A percentile compares a stretch with the other conserved stretches of the same genome.
phyloP scores from a whole-genome alignment of 2,113 vertebrate genomes.

The Notechis scutatus region DNA sequence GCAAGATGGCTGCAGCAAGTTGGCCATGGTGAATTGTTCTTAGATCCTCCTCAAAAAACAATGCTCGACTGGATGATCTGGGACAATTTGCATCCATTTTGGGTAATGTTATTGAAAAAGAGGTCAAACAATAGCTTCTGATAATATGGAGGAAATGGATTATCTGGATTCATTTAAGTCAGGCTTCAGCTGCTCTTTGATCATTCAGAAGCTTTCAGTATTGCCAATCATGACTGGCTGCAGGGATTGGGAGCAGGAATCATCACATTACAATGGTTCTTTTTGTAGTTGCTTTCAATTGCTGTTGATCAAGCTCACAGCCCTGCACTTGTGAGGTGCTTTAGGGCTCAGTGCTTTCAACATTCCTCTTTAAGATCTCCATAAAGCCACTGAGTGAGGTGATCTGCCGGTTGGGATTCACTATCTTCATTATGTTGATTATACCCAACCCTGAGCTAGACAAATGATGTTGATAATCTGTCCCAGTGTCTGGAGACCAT shows the following conservation, averaged over 20 bases:
- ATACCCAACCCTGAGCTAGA: not conserved
- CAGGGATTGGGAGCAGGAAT: not conserved
- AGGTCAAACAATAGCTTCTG: not conserved
- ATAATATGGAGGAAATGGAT: not conserved
- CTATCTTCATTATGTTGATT: not conserved
- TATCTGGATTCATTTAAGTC: not conserved
- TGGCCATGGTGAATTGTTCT: no score
- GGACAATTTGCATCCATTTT: not conserved
- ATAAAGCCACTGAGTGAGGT: not conserved
- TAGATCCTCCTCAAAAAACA: no score
- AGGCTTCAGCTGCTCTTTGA: not conserved
- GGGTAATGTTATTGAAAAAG: not conserved
- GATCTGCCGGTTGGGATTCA: not conserved
- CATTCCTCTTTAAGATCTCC: not conserved
- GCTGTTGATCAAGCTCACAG: not conserved
- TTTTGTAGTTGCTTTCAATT: not conserved
- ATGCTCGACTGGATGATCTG: not conserved
- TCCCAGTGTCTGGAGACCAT: not conserved
- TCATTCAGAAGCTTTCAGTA: not conserved
- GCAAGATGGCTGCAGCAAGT: no score
- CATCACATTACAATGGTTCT: not conserved
- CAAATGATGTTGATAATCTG: not conserved
- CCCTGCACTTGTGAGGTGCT: not conserved
- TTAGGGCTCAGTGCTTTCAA: not conserved
- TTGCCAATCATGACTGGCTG: not conserved